phyloP scores from a whole-genome alignment of 2,113 vertebrate genomes.

The Henicopernis longicauda region DNA sequence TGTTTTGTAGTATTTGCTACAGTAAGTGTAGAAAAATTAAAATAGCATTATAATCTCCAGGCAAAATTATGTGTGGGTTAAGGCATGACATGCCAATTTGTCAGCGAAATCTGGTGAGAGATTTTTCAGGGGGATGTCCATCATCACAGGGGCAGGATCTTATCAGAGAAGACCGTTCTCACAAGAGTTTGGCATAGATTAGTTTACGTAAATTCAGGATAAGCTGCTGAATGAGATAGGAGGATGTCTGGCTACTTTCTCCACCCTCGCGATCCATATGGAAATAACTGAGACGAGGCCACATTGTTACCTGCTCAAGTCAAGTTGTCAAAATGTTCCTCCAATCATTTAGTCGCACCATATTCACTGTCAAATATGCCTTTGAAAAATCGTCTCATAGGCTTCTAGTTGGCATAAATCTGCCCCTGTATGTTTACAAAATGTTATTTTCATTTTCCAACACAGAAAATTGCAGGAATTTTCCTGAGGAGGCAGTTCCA shows the following conservation, averaged over 20 bases:
- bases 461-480: not conserved
- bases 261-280: not conserved
- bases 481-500: slow-evolving; percentile 1
- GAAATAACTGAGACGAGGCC: not conserved
- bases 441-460: slow-evolving; percentile 1
- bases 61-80: slow-evolving; percentile 28
- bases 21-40: slow-evolving; percentile 34
- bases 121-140: not conserved
- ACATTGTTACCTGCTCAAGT: not conserved
- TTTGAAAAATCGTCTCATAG: not conserved
- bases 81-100: not conserved
- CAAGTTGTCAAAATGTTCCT: not conserved
- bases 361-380: not conserved
- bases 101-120: slow-evolving; percentile 7
- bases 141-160: not conserved
- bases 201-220: not conserved
- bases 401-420: not conserved
- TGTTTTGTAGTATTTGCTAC: slow-evolving; percentile 32
- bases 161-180: not conserved
- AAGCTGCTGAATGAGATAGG: not conserved
- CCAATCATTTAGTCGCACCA: not conserved
- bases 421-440: not conserved
- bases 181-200: not conserved
- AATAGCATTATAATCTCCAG: slow-evolving; percentile 44
- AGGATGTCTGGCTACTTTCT: not conserved